Conservation (phyloP, 37 sponge, comb jelly and placozoan genomes). For the Ephydatia muelleri region DNA sequence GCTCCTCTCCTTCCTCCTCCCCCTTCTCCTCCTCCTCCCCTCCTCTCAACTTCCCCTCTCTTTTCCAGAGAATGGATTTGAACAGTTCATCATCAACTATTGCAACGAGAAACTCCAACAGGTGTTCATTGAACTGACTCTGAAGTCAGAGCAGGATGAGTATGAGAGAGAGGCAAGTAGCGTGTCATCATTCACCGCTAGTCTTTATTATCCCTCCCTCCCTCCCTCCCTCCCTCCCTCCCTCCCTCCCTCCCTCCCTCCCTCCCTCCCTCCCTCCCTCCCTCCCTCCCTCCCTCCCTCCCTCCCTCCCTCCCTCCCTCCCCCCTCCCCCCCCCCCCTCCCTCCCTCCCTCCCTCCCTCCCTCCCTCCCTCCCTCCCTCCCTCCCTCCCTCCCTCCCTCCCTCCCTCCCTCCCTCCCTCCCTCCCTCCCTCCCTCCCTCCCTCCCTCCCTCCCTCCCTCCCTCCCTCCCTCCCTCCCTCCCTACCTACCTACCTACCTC, state of each 20-base stretch:
- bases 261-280: too few species aligned
- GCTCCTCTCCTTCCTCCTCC: too few species aligned
- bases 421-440: too few species aligned
- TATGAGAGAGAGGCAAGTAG: slow-evolving; percentile 75
- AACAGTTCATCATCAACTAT: slow-evolving; percentile 92
- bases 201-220: background rate
- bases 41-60: background rate
- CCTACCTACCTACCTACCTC: background rate
- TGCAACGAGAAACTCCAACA: slow-evolving; percentile 95
- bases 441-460: too few species aligned
- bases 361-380: background rate
- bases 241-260: background rate
- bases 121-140: slow-evolving; percentile 85
- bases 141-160: slow-evolving; percentile 84
- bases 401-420: too few species aligned
- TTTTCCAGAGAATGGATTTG: slow-evolving; percentile 75
- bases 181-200: too few species aligned
- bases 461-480: background rate
- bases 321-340: too few species aligned
- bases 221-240: background rate
- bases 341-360: background rate
- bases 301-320: too few species aligned
- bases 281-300: too few species aligned
- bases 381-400: background rate
- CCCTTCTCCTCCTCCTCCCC: background rate